These are phyloP conservation scores for Diarsia brunnea DNA, from an alignment of 2,888 invertebrate genomes.

Conservation along the genomic window DNA sequence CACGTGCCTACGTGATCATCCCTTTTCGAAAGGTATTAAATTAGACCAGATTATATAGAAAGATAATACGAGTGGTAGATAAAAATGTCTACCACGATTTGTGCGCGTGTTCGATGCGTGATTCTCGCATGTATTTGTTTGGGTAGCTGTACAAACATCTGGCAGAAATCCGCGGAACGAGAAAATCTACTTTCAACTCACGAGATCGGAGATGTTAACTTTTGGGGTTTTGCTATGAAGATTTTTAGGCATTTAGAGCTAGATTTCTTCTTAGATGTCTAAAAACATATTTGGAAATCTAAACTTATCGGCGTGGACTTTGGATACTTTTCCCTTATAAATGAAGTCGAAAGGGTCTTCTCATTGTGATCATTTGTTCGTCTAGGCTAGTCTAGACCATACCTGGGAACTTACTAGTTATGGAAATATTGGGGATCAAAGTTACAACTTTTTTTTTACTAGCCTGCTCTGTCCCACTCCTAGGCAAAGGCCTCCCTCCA, in stretches of 20 bases:
- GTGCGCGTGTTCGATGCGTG: neutral
- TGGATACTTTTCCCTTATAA: no score
- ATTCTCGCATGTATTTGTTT: neutral
- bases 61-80: slow-evolving; percentile 12
- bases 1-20: neutral
- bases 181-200: neutral
- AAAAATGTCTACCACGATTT: slow-evolving; percentile 21
- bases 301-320: no score
- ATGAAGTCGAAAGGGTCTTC: no score
- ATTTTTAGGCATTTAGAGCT: neutral
- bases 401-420: no score
- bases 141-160: slow-evolving; percentile 1
- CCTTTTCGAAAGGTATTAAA: slow-evolving; percentile 6
- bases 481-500: no score
- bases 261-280: neutral
- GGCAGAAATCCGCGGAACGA: no score
- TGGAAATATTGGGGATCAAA: no score
- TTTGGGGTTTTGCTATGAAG: neutral
- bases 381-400: no score
- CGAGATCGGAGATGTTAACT: neutral
- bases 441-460: no score
- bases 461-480: no score
- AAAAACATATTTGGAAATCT: neutral
- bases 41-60: slow-evolving; percentile 10
- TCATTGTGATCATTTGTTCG: no score